Conservation (phyloP, 2,888 invertebrate species). For the Lepidocyrtinus sp. region DNA sequence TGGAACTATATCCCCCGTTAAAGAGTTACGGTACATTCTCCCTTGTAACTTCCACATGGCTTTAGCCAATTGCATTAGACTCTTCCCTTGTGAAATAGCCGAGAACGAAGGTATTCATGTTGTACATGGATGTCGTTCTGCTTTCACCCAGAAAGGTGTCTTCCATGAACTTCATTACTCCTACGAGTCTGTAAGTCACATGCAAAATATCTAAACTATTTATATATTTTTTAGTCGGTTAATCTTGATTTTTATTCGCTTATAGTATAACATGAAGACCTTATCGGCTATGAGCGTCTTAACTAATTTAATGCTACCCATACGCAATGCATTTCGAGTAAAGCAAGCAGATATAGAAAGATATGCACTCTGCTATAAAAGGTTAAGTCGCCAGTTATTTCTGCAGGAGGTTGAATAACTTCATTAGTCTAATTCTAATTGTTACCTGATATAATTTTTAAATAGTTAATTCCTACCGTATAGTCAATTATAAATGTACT, state of each 20-base stretch:
- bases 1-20: not conserved
- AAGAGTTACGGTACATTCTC: not conserved
- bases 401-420: too few relatives aligned
- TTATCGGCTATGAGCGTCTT: not conserved
- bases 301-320: not conserved
- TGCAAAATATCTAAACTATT: not conserved
- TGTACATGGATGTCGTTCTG: not conserved
- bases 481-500: too few relatives aligned
- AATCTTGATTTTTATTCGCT: not conserved
- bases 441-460: too few relatives aligned
- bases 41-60: not conserved
- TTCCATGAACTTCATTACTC: not conserved
- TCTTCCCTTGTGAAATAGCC: not conserved
- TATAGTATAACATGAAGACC: not conserved
- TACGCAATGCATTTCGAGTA: not conserved
- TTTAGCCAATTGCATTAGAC: not conserved
- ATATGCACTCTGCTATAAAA: not conserved
- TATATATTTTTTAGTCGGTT: not conserved
- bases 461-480: too few relatives aligned
- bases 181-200: not conserved
- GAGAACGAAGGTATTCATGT: not conserved
- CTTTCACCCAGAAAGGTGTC: not conserved
- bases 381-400: not conserved
- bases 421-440: too few relatives aligned
- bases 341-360: not conserved